Evolutionary conservation across 2,113 vertebrate genomes (phyloP), one percentile per base, ranked within the genome.

Genomic region (Struthidea cinerea): DNA sequence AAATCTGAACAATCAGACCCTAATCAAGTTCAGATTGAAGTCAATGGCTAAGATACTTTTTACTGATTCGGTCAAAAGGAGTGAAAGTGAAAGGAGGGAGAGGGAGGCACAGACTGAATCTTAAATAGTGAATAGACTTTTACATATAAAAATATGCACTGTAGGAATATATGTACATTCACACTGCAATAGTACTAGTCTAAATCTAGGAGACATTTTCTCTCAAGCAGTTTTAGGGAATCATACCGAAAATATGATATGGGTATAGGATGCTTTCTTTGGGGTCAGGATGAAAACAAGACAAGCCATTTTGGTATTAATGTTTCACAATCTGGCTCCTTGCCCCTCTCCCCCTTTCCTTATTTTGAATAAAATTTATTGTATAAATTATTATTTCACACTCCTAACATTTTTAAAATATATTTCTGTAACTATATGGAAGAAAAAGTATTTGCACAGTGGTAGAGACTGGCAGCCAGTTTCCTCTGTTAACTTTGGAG

Each of bases 11-110:
- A 90, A 81, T 84, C 76, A 90, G n/a, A 81, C n/a, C 6, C 24
- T 89, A 92, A 95, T 87, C 64, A 84, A 87, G 52, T 84, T 87
- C 81, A 67, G 20, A 78, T 2, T 75, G 60, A 95, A 93, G 69
- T 79, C 47, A 50, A 55, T 24, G 46, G 10, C 47, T 63, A 67
- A 42, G 14, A 12, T 35, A 71, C 16, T 60, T 91, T 42, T 83
- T 80, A 76, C 30, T 89, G 50, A 84, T 82, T 89, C 65, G 52
- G 49, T 49, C 49, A 71, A 64, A 71, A 71, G n/a, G 18, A 84
- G 14, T 20, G 16, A 50, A 81, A 74, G 50, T 59, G 13, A 12
- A 14, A 94, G 41, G 37, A 92, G 10, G 18, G 16, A 76, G 21
- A 79, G 16, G 39, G 32, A 94, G 46, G 44, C 20, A 77, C 17